Base-by-base conservation (phyloP, 2,113 vertebrate genomes). In the Oryzias celebensis region DNA sequence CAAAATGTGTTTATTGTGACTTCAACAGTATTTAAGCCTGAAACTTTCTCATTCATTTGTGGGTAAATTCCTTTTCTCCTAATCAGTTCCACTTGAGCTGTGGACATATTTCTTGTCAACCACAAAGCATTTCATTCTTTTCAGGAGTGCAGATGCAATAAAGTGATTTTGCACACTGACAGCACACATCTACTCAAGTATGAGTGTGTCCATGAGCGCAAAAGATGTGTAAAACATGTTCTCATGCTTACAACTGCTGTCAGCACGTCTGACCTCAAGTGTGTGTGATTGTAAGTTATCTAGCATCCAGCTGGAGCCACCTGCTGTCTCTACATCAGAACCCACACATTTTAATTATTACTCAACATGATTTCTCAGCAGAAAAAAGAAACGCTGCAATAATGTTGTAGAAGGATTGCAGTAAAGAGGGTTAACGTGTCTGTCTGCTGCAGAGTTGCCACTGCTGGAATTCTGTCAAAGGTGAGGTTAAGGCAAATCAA, bases 261-360 rank as follows among this genome's bases (percentile, higher is more conserved):
- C 90, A 91, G 81, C 88, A 82, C 62, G 52, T 75, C 72, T 15
- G 71, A 65, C 67, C 83, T 78, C 75, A 77, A 71, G 71, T 52
- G 46, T 75, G 67, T 78, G 73, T 74, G 80, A 87, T 44, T 67
- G 75, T 57, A 76, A 79, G 88, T 87, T 78, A 63, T 62, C 85
- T 90, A 88, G 82, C 85, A 81, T 79, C 23, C 71, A 78, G 71
- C 73, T 88, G 86, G 75, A 90, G 41, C 76, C 42, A 36, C 71
- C 78, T 45, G 64, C 56, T 74, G 50, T 71, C 81, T 73, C 59
- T 60, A 74, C 52, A 53, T 65, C 44, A 49, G 24, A 81, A 75
- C 58, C 63, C 49, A 48, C 70, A 80, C 72, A 63, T 88, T 85
- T 90, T 79, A 76, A 80, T 87, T 84, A 77, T 78, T 72, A 74